Percentiles rank a stretch among this genome's conserved stretches.
Evolutionary conservation across 1,140 invertebrate genomes (phyloP).

Genomic region (Caerostris darwini): DNA sequence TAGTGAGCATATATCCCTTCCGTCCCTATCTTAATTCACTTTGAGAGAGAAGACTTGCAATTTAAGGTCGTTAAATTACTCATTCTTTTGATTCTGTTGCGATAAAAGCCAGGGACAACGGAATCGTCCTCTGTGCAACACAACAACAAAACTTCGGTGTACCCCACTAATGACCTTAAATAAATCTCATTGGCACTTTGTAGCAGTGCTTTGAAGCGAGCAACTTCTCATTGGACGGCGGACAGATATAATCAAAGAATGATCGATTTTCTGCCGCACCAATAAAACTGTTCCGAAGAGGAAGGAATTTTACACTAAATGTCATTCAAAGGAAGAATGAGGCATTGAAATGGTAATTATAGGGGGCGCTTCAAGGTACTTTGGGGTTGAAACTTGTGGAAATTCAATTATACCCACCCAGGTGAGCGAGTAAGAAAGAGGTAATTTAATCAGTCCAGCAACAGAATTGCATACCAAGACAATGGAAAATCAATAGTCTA

Average conservation of each 20-base stretch:
- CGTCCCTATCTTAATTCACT: neutral
- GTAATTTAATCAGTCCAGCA: too few species aligned
- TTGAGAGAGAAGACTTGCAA: neutral
- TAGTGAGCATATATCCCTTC: too few species aligned
- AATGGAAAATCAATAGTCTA: too few species aligned
- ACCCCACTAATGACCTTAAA: neutral
- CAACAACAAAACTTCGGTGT: neutral
- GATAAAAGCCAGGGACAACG: neutral
- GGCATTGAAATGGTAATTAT: slow-evolving; percentile 13
- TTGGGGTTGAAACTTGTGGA: neutral
- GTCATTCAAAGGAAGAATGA: neutral
- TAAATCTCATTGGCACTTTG: slow-evolving; percentile 23
- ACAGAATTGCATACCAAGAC: too few species aligned
- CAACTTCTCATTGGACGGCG: neutral
- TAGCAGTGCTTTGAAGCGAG: neutral
- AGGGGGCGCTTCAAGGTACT: neutral
- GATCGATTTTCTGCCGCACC: neutral
- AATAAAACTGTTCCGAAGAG: neutral
- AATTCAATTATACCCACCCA: neutral
- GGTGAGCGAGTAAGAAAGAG: neutral
- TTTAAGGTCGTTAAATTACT: slow-evolving; percentile 24
- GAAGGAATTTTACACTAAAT: slow-evolving; percentile 14
- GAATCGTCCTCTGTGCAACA: neutral
- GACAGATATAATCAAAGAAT: slow-evolving; percentile 23
- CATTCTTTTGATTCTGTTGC: neutral